Evolutionary conservation across 2,888 invertebrate species (phyloP), one percentile per base, ranked within the genome.

Genomic region (Aporophyla lueneburgensis): DNA sequence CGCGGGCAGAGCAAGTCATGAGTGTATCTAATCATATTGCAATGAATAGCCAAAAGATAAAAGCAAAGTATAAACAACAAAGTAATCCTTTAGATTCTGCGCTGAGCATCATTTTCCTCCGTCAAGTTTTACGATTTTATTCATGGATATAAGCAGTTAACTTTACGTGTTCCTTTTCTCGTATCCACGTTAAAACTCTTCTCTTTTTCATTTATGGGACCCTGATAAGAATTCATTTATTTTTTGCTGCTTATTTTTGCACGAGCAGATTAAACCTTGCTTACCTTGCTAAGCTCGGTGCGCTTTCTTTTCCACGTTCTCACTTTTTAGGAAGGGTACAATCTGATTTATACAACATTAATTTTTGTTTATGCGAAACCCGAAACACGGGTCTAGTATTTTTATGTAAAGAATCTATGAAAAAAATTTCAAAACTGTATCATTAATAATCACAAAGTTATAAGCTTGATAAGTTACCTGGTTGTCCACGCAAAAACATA

Each of bases 71-170:
- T 85, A 69, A 85, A 77, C 76, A 61, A 82, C 83, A 82, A 77
- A 71, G 86, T 77, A 72, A 81, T 72, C 51, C 76, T 81, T 81
- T 81, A 75, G 16, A 61, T 63, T n/a, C 21, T 49, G 73, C 51
- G 54, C 67, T 69, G 43, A 58, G 74, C 65, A 74, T 54, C 33
- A 43, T 70, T 68, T 76, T 40, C 78, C 33, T 58, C 51, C 71
- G 63, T 74, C 73, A 54, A 58, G 61, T 86, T 86, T 83, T 71
- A 77, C 77, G 65, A 74, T 78, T 85, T 82, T 65, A 85, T 80
- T 71, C 69, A 59, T 63, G 51, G 53, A 81, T 56, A 76, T 81
- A 81, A 73, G 78, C 68, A 67, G 73, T 78, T 61, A 71, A 76
- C 63, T 79, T 78, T 72, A 79, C 59, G 71, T 65, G 43, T 49